Percentiles rank a stretch among this genome's conserved stretches.
phyloP scores from a whole-genome alignment of 2,113 vertebrate species.

The Paradisaea rubra region DNA sequence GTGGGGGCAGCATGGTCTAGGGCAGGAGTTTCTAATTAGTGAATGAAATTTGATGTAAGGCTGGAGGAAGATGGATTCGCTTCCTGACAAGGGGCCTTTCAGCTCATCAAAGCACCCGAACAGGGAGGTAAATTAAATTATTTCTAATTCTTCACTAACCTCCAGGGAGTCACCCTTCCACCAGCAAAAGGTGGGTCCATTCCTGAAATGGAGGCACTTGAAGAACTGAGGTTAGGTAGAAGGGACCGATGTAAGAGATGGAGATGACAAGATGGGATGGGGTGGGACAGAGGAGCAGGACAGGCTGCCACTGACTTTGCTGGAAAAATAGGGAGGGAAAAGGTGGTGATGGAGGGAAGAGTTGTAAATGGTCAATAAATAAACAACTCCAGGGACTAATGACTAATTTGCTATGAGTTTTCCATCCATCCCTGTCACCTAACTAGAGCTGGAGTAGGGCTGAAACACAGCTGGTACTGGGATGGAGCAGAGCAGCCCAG shows the following conservation, averaged over 20 bases:
- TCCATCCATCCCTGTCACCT: not conserved
- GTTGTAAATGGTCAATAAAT: not conserved
- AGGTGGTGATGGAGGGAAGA: not conserved
- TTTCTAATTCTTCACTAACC: slow-evolving; percentile 64
- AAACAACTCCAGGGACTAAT: not conserved
- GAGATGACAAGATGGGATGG: not conserved
- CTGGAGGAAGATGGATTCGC: slow-evolving; percentile 63
- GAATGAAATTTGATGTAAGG: slow-evolving; percentile 70
- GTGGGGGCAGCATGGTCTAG: not conserved
- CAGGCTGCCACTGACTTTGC: not conserved
- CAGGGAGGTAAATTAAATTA: slow-evolving; percentile 66
- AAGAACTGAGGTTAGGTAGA: not conserved
- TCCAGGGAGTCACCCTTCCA: slow-evolving; percentile 55
- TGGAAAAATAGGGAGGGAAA: not conserved
- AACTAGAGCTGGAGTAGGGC: not conserved
- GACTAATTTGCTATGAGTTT: not conserved
- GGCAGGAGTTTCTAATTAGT: slow-evolving; percentile 70
- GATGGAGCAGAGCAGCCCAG: not conserved
- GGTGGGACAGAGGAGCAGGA: not conserved
- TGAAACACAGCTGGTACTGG: not conserved
- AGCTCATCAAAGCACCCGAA: slow-evolving; percentile 47
- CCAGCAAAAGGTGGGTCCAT: not conserved
- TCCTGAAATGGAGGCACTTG: slow-evolving; percentile 4
- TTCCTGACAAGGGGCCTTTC: slow-evolving; percentile 65
- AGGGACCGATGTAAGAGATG: not conserved